Evolutionary conservation across 1,140 invertebrate species (phyloP), one percentile per base, ranked within the genome.

Genomic region (Solen grandis): DNA sequence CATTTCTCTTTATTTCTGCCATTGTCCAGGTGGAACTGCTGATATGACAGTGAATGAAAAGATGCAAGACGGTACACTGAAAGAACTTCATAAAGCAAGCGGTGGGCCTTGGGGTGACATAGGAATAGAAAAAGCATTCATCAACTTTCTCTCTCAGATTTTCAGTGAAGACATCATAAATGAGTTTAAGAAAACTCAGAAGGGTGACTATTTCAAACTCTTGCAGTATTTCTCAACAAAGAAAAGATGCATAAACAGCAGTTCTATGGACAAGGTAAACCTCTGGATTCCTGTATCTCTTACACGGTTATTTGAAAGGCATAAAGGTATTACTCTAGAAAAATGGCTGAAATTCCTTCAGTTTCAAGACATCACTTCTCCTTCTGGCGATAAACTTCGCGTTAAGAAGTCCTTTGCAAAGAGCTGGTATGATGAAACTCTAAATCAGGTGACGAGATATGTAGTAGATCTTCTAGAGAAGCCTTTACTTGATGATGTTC

Each of bases 51-150:
- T n/a, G n/a, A n/a, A n/a, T n/a, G n/a, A n/a, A n/a, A n/a, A n/a
- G n/a, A n/a, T n/a, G n/a, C n/a, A n/a, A n/a, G n/a, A n/a, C n/a
- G n/a, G n/a, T n/a, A n/a, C n/a, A n/a, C n/a, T n/a, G n/a, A n/a
- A n/a, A n/a, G n/a, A 85, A 63, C n/a, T 85, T 3, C 66, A 73
- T 31, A 81, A 73, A 57, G 84, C 81, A 0, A 81, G 57, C 16
- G 84, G 84, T 1, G 77, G 77, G 27, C 72, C 77, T n/a, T 85
- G 84, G 73, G 84, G 84, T 35, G 84, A 81, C 13, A 81, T 66
- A 5, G 55, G 66, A 16, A 78, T 85, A 54, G 84, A 85, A 29
- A 16, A 73, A 8, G 29, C 52, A 36, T 77, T 83, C 19, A 22
- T 78, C 2, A 14, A 68, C 0, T 25, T 74, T 8, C 38, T 85